Base-by-base conservation (phyloP, 2,113 vertebrate species). In the Cromileptes altivelis region DNA sequence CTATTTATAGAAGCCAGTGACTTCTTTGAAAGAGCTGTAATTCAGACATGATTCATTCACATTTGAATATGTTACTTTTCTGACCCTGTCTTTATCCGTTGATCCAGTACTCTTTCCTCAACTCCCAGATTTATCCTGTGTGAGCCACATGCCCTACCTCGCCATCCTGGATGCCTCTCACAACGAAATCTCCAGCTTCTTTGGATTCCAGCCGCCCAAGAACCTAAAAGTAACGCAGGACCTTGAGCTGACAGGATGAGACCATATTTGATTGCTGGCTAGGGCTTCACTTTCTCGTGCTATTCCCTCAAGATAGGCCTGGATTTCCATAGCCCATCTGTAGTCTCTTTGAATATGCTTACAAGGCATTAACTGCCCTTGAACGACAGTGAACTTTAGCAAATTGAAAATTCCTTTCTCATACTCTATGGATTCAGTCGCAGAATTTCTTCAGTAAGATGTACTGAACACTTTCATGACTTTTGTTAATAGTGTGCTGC, bases 71-170 rank as follows among this genome's bases (percentile, higher is more conserved):
- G 25, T 7, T 2, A 52, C 1, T 40, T 70, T 72, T 61, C 25
- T 63, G 49, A 45, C 33, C 53, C 71, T 75, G 27, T 70, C 18
- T 73, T 61, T 45, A 78, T 55, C 19, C 15, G 79, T 60, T 75
- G 18, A 67, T 70, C 0, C 47, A 2, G 56, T 27, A 8, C 23
- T 21, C 37, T 79, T 80, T 82, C 72, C 62, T 56, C 64, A 68
- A 80, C 72, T 85, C n/a, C 23, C 72, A 99, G 98, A 99, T 94
- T 93, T 99, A 77, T 97, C 97, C 71, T 99, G 97, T 58, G 70
- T 99, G 80, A 97, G 96, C 77, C 93, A 90, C 87, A 99, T 99
- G 97, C 97, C 97, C 61, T 92, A 96, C 72, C 96, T 99, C 45
- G 78, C 95, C 70, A 91, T 95, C 81, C 93, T 99, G 83, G 94